Conservation (phyloP, 2,888 invertebrate species). For the Tiphia femorata region DNA sequence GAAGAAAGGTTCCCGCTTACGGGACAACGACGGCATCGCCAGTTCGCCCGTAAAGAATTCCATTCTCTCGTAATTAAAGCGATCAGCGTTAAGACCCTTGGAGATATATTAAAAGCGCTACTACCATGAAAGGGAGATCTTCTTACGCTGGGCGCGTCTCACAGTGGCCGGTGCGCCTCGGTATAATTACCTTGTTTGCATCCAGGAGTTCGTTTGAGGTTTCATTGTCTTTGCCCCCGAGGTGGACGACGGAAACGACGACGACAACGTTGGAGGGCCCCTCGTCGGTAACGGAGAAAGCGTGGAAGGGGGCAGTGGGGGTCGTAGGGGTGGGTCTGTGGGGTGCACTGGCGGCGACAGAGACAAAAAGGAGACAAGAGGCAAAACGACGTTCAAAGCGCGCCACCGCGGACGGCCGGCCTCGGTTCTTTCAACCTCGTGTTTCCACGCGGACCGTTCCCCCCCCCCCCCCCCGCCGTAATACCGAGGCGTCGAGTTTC, state of each 20-base stretch:
- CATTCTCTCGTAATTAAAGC: constrained; percentile 29
- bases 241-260: not conserved
- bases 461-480: not conserved
- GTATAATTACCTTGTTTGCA: constrained; percentile 32
- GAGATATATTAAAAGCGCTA: constrained; percentile 19
- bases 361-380: not conserved
- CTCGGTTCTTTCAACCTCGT: not conserved
- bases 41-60: constrained; percentile 29
- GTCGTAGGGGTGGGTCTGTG: too few species aligned
- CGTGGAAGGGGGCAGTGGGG: not conserved
- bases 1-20: too few species aligned
- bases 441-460: not conserved
- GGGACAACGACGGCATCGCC: constrained; percentile 5
- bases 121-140: not conserved
- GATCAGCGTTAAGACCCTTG: constrained; percentile 22
- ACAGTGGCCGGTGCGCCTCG: constrained; percentile 13
- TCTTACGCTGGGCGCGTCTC: not conserved
- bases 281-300: not conserved
- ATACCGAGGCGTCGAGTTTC: constrained; percentile 2
- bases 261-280: not conserved
- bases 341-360: not conserved
- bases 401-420: not conserved
- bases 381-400: not conserved
- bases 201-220: constrained; percentile 23
- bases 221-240: constrained; percentile 31